Conservation (phyloP, 2,113 vertebrate species). For the Misgurnus mizolepis region DNA sequence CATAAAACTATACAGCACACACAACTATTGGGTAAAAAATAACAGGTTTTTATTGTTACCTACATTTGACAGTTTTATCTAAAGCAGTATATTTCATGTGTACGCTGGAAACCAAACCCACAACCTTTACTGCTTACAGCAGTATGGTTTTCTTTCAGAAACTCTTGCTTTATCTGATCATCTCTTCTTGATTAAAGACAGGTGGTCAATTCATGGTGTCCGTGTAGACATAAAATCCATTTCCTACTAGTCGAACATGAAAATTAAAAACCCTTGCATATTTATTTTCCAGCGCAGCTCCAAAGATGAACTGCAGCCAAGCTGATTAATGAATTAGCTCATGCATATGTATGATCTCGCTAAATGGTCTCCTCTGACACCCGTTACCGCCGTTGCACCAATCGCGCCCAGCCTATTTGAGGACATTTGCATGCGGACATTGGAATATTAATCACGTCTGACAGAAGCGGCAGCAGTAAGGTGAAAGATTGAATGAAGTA, state of each 20-base stretch:
- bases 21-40: not conserved
- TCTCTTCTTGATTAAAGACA: constrained; percentile 46
- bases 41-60: no score
- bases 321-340: constrained; percentile 69
- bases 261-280: constrained; percentile 57
- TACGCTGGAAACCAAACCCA: no score
- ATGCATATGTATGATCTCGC: constrained; percentile 75
- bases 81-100: no score
- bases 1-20: not conserved
- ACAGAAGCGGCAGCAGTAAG: constrained; percentile 62
- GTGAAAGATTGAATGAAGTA: constrained; percentile 60
- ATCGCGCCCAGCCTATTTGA: constrained; percentile 57
- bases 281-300: constrained; percentile 54
- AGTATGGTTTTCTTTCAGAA: not conserved
- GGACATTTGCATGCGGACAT: constrained; percentile 72
- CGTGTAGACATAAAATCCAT: not conserved
- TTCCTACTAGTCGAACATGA: not conserved
- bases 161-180: not conserved
- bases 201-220: constrained; percentile 33
- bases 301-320: constrained; percentile 68
- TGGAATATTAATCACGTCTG: constrained; percentile 76
- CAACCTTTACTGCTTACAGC: no score
- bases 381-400: constrained; percentile 66
- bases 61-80: no score
- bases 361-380: constrained; percentile 67